Percentiles rank a stretch among this genome's conserved stretches.
Conservation (phyloP, 2,797 vertebrate species). For the Psittacula echo region DNA sequence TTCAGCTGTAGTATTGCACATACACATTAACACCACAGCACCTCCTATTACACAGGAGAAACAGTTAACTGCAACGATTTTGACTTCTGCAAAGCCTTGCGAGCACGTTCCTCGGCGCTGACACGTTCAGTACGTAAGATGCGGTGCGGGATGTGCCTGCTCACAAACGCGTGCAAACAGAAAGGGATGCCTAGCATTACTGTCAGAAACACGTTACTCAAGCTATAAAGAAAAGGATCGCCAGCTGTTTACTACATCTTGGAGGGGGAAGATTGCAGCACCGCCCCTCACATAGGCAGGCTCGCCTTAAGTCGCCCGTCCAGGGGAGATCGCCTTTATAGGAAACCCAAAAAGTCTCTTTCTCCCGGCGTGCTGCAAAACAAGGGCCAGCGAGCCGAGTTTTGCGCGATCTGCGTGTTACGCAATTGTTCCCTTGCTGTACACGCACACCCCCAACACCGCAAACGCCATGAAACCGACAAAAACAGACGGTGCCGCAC, state of each 20-base stretch:
- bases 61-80: rapidly evolving
- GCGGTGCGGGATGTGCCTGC: not conserved
- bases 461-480: not conserved
- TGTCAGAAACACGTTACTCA: rapidly evolving
- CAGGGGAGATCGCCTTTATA: not conserved
- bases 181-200: not conserved
- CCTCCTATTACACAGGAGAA: not conserved
- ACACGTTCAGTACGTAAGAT: rapidly evolving
- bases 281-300: not conserved
- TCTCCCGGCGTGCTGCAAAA: not conserved
- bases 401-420: not conserved
- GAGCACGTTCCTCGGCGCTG: not conserved
- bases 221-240: not conserved
- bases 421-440: not conserved
- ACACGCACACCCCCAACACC: not conserved
- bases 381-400: not conserved
- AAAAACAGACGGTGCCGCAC: not conserved
- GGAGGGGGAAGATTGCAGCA: not conserved
- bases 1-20: not conserved
- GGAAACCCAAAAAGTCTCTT: not conserved
- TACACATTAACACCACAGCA: not conserved
- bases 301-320: not conserved
- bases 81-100: not conserved
- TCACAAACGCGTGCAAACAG: not conserved
- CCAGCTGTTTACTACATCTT: not conserved